These are phyloP conservation scores for Ischnus inquisitorius DNA, from an alignment of 2,888 invertebrate genomes.

Conservation along the genomic window DNA sequence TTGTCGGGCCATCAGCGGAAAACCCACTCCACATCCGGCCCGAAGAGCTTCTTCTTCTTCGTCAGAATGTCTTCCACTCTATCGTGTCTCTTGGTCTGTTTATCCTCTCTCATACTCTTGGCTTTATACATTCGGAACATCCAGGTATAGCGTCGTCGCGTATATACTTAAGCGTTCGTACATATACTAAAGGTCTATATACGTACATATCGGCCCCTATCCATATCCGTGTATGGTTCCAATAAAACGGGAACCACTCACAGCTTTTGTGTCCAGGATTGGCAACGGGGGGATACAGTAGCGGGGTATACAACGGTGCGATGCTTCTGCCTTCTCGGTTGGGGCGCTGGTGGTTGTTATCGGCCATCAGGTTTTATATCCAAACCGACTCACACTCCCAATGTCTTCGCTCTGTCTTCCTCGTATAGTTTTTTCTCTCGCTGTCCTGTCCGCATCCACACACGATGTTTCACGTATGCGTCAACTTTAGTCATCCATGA, in stretches of 20 bases:
- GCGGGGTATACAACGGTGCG: conserved; percentile 69
- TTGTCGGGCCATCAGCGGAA: conserved; percentile 80
- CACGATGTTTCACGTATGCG: conserved; percentile 18
- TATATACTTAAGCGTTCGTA: background rate
- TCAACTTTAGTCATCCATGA: conserved; percentile 23
- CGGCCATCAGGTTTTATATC: conserved; percentile 86
- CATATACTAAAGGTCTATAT: conserved; percentile 36
- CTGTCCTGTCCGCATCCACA: background rate
- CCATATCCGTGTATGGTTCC: conserved; percentile 84
- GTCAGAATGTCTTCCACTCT: conserved; percentile 36
- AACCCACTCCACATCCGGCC: conserved; percentile 65
- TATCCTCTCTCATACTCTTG: conserved; percentile 59
- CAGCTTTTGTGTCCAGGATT: conserved; percentile 82
- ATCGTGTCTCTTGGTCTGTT: conserved; percentile 15
- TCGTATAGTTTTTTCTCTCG: background rate
- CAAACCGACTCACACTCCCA: conserved; percentile 71
- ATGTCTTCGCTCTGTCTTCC: conserved; percentile 23
- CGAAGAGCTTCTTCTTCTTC: conserved; percentile 46
- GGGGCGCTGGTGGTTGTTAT: conserved; percentile 84
- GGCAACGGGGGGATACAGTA: conserved; percentile 76
- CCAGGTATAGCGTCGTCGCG: conserved; percentile 24
- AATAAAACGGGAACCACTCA: conserved; percentile 85
- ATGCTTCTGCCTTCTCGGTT: conserved; percentile 48
- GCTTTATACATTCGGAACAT: conserved; percentile 20
- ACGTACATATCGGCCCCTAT: conserved; percentile 74